phyloP scores from a whole-genome alignment of 2,113 vertebrate species.

The Chionis minor region DNA sequence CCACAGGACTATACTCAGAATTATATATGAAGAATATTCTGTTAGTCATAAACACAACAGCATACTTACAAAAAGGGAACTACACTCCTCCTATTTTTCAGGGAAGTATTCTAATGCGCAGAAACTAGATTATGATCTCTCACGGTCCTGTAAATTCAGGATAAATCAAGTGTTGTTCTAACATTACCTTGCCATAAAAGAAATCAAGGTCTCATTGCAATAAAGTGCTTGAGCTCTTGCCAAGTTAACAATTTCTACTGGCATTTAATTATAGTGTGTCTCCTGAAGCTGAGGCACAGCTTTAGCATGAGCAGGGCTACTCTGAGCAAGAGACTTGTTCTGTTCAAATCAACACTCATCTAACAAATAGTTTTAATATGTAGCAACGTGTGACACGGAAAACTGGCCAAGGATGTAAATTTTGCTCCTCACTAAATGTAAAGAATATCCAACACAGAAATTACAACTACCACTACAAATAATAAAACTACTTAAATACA shows the following conservation, averaged over 20 bases:
- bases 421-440: background rate
- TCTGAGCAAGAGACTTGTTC: background rate
- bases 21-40: background rate
- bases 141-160: background rate
- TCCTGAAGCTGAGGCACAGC: background rate
- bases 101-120: background rate
- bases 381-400: background rate
- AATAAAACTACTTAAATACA: background rate
- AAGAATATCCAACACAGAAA: background rate
- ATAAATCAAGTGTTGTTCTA: background rate
- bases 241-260: background rate
- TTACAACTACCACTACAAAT: background rate
- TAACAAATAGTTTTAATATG: background rate
- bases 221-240: background rate
- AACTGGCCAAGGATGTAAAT: background rate
- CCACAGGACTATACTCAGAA: background rate
- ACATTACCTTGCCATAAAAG: background rate
- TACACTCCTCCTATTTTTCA: background rate
- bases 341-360: background rate
- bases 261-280: background rate
- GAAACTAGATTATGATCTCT: background rate
- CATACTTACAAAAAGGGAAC: background rate
- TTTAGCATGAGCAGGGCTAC: background rate
- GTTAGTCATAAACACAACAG: background rate
- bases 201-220: background rate